Evolutionary conservation across 2,888 invertebrate species (phyloP).

Genomic region (Cephus spinipes): DNA sequence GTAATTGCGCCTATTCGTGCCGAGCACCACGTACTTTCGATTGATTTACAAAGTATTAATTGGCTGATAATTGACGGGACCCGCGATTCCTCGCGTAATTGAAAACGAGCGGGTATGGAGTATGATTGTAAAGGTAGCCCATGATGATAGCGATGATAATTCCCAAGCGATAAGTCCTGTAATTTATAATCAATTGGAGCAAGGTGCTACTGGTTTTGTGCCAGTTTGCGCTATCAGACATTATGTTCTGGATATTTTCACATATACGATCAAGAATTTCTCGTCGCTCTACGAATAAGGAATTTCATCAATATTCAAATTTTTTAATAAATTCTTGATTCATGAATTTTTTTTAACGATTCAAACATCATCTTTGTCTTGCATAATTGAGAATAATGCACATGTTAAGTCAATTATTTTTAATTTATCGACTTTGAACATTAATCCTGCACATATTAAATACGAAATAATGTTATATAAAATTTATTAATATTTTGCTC

Average conservation of each 20-base stretch:
- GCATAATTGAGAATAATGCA: not conserved
- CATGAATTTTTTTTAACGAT: not conserved
- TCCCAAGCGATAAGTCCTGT: not conserved
- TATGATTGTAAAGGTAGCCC: not conserved
- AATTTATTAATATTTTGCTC: not conserved
- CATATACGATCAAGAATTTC: not conserved
- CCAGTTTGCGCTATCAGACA: not conserved
- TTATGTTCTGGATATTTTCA: not conserved
- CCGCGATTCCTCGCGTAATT: slow-evolving; percentile 3
- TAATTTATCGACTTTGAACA: not conserved
- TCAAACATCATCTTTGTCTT: not conserved
- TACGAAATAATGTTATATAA: not conserved
- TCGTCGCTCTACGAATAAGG: not conserved
- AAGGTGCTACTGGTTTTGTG: not conserved
- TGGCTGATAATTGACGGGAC: slow-evolving; percentile 20
- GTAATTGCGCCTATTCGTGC: slow-evolving; percentile 29
- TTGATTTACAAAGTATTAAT: slow-evolving; percentile 54
- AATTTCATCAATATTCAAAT: not conserved
- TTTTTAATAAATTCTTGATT: not conserved
- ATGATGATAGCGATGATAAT: not conserved
- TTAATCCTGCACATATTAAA: not conserved
- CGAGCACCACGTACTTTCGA: slow-evolving; percentile 14
- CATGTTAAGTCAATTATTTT: not conserved
- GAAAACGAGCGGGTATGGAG: not conserved
- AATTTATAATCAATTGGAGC: not conserved